Evolutionary conservation across 2,797 vertebrate genomes (phyloP).

Genomic region (Cheracebus regulus): DNA sequence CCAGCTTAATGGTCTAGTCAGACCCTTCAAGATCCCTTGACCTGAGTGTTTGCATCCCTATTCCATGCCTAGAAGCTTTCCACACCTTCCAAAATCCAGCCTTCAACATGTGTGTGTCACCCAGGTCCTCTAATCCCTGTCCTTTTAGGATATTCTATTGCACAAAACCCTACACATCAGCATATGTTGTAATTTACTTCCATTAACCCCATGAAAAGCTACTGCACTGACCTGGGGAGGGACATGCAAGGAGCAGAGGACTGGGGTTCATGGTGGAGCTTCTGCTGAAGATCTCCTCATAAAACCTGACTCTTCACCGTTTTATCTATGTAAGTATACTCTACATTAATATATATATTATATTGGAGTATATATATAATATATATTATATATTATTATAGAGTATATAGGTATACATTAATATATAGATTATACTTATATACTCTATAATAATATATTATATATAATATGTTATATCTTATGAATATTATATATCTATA

Average conservation of each 20-base stretch:
- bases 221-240: background rate
- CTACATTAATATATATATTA: too few species aligned
- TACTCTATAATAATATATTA: too few species aligned
- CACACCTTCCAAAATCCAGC: background rate
- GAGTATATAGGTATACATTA: too few species aligned
- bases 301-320: background rate
- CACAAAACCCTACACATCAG: background rate
- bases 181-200: background rate
- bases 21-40: background rate
- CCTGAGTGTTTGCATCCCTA: background rate
- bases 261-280: rapidly evolving
- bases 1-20: too few species aligned
- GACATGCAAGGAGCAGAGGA: background rate
- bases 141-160: background rate
- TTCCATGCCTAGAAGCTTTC: background rate
- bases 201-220: background rate
- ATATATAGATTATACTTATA: too few species aligned
- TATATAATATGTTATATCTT: too few species aligned
- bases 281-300: background rate
- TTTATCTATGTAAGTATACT: background rate
- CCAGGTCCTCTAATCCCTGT: background rate
- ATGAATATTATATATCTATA: too few species aligned
- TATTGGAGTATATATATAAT: too few species aligned
- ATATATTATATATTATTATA: too few species aligned
- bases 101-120: background rate